Evolutionary conservation across 1,140 invertebrate species (phyloP).

Genomic region (Schlechtendalia chinensis): DNA sequence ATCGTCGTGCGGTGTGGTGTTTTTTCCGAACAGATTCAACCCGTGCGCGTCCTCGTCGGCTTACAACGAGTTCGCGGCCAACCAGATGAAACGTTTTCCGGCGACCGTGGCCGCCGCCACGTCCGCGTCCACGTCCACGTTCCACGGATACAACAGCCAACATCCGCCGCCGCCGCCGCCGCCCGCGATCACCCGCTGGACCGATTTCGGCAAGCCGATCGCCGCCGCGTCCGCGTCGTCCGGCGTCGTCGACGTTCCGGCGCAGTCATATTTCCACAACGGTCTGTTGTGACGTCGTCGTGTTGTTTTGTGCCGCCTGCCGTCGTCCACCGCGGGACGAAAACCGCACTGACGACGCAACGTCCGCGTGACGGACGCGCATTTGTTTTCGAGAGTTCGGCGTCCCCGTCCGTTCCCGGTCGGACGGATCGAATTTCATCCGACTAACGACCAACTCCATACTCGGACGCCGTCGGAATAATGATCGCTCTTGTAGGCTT

Average conservation of each 20-base stretch:
- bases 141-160: background rate
- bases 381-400: no score
- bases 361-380: no score
- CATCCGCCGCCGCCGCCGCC: background rate
- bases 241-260: background rate
- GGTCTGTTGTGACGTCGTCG: slow-evolving; percentile 30
- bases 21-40: background rate
- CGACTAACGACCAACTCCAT: no score
- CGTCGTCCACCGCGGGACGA: no score
- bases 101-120: background rate
- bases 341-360: no score
- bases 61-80: slow-evolving; percentile 16
- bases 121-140: background rate
- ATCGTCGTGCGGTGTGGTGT: no score
- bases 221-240: background rate
- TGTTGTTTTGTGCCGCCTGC: no score
- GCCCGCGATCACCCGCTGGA: background rate
- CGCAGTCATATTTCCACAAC: slow-evolving; percentile 28
- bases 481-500: no score
- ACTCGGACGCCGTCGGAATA: no score
- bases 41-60: background rate
- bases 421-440: no score
- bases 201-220: slow-evolving; percentile 7
- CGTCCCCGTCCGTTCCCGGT: no score
- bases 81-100: background rate